Evolutionary conservation across 2,888 invertebrate genomes (phyloP), one percentile per base, ranked within the genome.

Genomic region (Aricia artaxerxes): DNA sequence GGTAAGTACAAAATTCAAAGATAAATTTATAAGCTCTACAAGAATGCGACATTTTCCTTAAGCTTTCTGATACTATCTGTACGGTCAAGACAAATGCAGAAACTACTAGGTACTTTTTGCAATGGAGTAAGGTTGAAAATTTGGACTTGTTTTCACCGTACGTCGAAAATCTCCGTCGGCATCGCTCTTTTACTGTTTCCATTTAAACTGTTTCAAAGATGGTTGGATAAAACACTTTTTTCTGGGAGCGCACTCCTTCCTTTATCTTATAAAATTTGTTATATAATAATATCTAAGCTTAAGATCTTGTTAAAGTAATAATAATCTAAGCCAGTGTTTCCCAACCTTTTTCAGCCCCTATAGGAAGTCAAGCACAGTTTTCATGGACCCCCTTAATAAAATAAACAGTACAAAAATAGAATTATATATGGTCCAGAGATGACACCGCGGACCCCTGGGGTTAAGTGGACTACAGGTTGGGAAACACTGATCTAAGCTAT

Each of bases 121-220:
- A 57, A 57, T 1, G 13, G 57, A 16, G 16, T 57, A 57, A 57
- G 57, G 57, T 57, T 16, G 57, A 57, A 57, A 57, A 57, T 53
- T 9, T 13, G 53, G 13, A 53, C 4, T 11, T 9, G 49, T 57
- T 57, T 57, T 57, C 57, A 4, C 4, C 57, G n/a, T 24, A 61
- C 11, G 13, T 69, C 31, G 11, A 9, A 69, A 69, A 69, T 69
- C 24, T 61, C 57, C 57, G 61, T n/a, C 64, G 35, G 64, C 31
- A 69, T 11, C 64, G 57, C 16, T 57, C 24, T 61, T 4, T 7
- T 6, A 31, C 13, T 4, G 13, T 11, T 31, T 69, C 35, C 4
- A 61, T 61, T n/a, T 61, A n/a, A 61, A 64, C 11, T 64, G 31
- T 35, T 69, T 31, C 31, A 69, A 69, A 69, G 64, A 69, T 69